Conservation (phyloP, 2,888 invertebrate genomes). For the Nymphalis polychloros region DNA sequence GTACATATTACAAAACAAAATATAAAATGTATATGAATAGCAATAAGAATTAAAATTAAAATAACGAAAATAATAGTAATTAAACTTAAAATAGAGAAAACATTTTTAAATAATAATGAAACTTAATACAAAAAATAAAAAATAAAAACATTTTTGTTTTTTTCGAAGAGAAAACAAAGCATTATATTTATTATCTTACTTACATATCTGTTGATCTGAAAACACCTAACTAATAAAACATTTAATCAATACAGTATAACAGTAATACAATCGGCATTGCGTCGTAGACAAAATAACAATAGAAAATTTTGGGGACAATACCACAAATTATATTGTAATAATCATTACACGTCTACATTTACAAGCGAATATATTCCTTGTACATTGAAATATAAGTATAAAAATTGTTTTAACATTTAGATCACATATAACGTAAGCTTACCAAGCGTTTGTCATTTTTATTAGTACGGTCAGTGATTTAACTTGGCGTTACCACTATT, state of each 20-base stretch:
- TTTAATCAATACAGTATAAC: no score
- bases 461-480: neutral
- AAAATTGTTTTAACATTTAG: constrained; percentile 1
- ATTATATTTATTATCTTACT: no score
- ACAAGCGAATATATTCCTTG: neutral
- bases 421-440: neutral
- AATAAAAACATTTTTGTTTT: no score
- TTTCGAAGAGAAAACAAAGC: no score
- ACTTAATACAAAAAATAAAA: no score
- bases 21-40: no score
- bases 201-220: no score
- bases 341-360: neutral
- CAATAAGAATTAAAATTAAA: no score
- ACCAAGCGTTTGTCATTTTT: neutral
- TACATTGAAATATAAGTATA: neutral
- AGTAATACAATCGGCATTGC: neutral
- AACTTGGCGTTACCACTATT: neutral
- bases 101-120: no score
- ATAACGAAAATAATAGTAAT: no score
- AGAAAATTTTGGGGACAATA: neutral
- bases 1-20: no score
- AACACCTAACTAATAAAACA: neutral
- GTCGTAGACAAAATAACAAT: neutral
- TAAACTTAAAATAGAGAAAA: no score
- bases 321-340: neutral